Conservation (phyloP, 2,113 vertebrate genomes). For the Heterochromis multidens region DNA sequence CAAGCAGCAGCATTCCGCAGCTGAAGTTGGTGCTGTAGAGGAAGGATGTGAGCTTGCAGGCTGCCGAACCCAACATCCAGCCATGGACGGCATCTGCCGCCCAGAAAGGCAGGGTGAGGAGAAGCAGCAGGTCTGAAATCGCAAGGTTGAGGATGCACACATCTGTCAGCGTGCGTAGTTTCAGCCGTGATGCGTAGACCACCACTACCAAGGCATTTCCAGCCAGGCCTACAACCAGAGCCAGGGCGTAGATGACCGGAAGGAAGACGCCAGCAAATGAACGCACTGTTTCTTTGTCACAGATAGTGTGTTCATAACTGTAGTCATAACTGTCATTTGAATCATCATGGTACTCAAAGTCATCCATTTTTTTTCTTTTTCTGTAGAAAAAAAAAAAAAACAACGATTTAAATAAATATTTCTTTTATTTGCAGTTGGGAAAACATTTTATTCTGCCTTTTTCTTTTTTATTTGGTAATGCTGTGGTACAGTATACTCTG, state of each 20-base stretch:
- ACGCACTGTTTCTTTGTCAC: slow-evolving; percentile 84
- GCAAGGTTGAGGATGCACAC: slow-evolving; percentile 90
- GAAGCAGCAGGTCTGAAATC: slow-evolving; percentile 85
- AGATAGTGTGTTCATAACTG: slow-evolving; percentile 77
- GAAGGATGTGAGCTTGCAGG: slow-evolving; percentile 87
- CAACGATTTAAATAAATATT: background rate
- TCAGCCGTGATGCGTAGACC: slow-evolving; percentile 83
- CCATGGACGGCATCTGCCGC: slow-evolving; percentile 84
- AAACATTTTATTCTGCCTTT: background rate
- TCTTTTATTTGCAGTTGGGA: background rate
- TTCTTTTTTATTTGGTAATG: background rate
- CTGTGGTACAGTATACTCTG: background rate
- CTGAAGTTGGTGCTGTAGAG: slow-evolving; percentile 90
- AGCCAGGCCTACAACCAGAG: slow-evolving; percentile 82
- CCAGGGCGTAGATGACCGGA: slow-evolving; percentile 82
- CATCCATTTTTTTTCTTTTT: slow-evolving; percentile 53
- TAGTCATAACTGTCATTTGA: slow-evolving; percentile 72
- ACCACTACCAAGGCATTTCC: slow-evolving; percentile 86
- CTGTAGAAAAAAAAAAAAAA: background rate
- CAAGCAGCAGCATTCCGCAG: slow-evolving; percentile 90
- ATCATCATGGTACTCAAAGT: slow-evolving; percentile 56
- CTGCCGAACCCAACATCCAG: slow-evolving; percentile 79
- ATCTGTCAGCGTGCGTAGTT: slow-evolving; percentile 83
- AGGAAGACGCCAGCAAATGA: slow-evolving; percentile 84
- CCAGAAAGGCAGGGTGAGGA: slow-evolving; percentile 92